Conservation (phyloP, 2,113 vertebrate genomes). For the Patagioenas fasciata region DNA sequence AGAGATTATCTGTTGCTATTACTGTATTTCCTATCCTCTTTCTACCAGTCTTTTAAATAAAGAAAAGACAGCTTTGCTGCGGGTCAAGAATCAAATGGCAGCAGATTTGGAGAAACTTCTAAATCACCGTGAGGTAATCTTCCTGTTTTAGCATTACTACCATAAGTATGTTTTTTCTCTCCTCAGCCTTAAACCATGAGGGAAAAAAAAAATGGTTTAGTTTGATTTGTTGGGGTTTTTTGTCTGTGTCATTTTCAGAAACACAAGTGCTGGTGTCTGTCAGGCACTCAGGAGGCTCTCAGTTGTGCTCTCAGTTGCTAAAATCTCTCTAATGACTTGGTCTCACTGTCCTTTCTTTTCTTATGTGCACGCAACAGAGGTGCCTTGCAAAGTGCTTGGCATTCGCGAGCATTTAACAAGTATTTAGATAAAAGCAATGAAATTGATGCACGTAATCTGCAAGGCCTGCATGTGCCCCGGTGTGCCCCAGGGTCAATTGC, state of each 20-base stretch:
- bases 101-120: constrained; percentile 94
- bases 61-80: constrained; percentile 86
- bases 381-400: not conserved
- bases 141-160: constrained; percentile 30
- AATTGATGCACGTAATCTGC: not conserved
- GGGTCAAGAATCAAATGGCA: constrained; percentile 95
- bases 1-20: constrained; percentile 63
- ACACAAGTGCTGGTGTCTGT: not conserved
- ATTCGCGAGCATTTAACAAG: not conserved
- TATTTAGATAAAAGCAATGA: not conserved
- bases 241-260: not conserved
- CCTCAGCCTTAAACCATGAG: not conserved
- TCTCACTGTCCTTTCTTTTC: not conserved
- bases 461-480: not conserved
- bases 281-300: not conserved
- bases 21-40: constrained; percentile 61
- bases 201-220: not conserved
- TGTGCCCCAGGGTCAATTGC: not conserved
- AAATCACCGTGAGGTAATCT: constrained; percentile 91
- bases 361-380: not conserved
- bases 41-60: constrained; percentile 87
- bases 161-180: not conserved
- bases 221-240: not conserved
- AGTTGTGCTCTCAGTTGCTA: not conserved
- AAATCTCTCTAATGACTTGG: not conserved